Evolutionary conservation across 2,113 vertebrate genomes (phyloP).

Genomic region (Blennius ocellaris): DNA sequence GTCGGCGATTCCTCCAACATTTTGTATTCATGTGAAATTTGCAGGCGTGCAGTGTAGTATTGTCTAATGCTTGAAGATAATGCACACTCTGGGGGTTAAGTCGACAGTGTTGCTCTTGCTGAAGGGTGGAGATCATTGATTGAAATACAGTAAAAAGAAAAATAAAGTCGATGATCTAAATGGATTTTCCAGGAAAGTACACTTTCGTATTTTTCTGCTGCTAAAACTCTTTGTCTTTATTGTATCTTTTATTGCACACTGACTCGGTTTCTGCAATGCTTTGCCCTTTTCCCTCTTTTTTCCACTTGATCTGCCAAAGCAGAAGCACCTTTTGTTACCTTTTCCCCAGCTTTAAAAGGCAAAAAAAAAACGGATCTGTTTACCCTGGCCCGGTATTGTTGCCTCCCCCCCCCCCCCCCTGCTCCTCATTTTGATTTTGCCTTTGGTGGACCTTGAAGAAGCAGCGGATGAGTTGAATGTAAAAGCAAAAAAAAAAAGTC

Average conservation of each 20-base stretch:
- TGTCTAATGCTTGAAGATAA: constrained; percentile 19
- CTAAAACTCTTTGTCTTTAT: constrained; percentile 54
- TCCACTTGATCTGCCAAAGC: constrained; percentile 27
- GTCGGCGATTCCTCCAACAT: background rate
- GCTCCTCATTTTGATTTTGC: constrained; percentile 1
- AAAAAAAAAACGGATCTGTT: background rate
- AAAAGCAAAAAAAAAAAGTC: background rate
- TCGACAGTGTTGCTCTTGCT: constrained; percentile 18
- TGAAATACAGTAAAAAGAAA: constrained; percentile 22
- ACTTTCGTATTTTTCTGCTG: constrained; percentile 50
- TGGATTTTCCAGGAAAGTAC: constrained; percentile 58
- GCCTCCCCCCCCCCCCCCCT: too few species aligned
- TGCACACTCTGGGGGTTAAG: background rate
- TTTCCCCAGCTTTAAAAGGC: background rate
- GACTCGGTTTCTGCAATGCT: constrained; percentile 36
- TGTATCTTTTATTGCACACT: constrained; percentile 50
- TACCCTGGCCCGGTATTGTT: background rate
- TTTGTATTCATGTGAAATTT: constrained; percentile 1
- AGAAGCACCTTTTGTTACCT: background rate
- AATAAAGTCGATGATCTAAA: constrained; percentile 63
- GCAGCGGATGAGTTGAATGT: background rate
- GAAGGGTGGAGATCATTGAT: constrained; percentile 23
- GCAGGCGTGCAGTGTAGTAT: background rate
- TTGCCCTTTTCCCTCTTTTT: constrained; percentile 30
- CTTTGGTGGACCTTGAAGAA: constrained; percentile 14